Conservation (phyloP, 2,888 invertebrate genomes). For the Lomographa bimaculata region DNA sequence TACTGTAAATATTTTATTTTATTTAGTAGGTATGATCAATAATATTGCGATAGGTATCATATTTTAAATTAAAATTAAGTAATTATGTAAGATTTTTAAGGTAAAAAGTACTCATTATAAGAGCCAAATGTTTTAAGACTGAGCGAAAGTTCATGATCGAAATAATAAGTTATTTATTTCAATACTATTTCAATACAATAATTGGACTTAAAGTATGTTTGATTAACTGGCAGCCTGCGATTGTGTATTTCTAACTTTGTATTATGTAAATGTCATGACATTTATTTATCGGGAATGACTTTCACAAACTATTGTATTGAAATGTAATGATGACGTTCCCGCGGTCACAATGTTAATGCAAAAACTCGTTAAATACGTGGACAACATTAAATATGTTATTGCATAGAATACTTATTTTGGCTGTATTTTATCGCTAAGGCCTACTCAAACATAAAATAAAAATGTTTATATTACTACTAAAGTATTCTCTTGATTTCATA, state of each 20-base stretch:
- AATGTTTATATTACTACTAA: constrained; percentile 33
- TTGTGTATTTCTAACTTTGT: constrained; percentile 2
- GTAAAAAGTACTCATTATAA: constrained; percentile 66
- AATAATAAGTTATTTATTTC: constrained; percentile 23
- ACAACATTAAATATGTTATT: constrained; percentile 26
- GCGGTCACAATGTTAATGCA: constrained; percentile 18
- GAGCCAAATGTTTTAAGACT: constrained; percentile 82
- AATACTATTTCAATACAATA: constrained; percentile 16
- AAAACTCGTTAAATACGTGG: constrained; percentile 9
- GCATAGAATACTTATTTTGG: constrained; percentile 35
- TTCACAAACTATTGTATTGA: constrained; percentile 17
- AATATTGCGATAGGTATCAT: constrained; percentile 37
- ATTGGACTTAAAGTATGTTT: not conserved
- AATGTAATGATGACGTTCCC: constrained; percentile 11
- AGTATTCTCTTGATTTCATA: constrained; percentile 29
- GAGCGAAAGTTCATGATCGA: constrained; percentile 67
- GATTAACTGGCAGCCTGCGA: not conserved
- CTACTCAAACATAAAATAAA: constrained; percentile 68
- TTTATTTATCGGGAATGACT: constrained; percentile 15
- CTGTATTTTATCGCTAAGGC: constrained; percentile 45
- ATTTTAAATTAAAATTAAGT: constrained; percentile 35
- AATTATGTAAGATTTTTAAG: constrained; percentile 40
- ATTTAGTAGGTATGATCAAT: constrained; percentile 28
- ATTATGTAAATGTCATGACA: constrained; percentile 1
- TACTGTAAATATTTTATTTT: constrained; percentile 58